Evolutionary conservation across 2,888 invertebrate species (phyloP).

Genomic region (Sarcophaga subvicina): DNA sequence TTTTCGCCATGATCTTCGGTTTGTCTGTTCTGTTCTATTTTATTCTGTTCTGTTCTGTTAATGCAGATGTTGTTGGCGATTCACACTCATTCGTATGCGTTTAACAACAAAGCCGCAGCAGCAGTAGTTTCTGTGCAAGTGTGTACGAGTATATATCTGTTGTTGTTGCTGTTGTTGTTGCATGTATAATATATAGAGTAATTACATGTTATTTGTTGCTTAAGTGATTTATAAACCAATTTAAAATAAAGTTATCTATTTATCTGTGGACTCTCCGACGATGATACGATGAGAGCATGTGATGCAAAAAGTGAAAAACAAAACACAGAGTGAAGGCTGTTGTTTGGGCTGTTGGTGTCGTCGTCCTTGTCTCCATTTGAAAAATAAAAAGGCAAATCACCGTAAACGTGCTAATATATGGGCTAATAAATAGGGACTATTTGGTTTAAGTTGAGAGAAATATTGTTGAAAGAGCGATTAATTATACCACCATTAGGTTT

Average conservation of each 20-base stretch:
- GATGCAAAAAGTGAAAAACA: not conserved
- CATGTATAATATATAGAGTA: conserved; percentile 66
- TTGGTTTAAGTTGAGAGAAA: conserved; percentile 14
- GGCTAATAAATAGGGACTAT: conserved; percentile 46
- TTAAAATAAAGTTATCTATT: conserved; percentile 68
- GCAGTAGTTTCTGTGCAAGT: not conserved
- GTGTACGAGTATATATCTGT: not conserved
- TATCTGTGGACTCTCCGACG: conserved; percentile 35
- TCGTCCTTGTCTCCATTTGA: not conserved
- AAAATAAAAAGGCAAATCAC: conserved; percentile 52
- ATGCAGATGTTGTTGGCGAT: conserved; percentile 56
- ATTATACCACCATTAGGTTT: not conserved
- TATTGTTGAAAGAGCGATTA: conserved; percentile 34
- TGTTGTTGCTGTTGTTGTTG: not conserved
- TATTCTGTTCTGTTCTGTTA: not conserved
- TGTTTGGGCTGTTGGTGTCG: conserved; percentile 22
- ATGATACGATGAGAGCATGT: conserved; percentile 22
- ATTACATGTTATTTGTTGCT: conserved; percentile 69
- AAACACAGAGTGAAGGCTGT: conserved; percentile 29
- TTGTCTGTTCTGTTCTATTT: too few relatives aligned
- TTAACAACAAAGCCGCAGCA: not conserved
- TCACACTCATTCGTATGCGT: conserved; percentile 48
- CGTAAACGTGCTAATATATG: conserved; percentile 58
- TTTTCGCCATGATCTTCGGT: conserved; percentile 12
- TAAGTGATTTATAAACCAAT: conserved; percentile 69